Conservation (phyloP, 2,113 vertebrate genomes). For the Bucco capensis region DNA sequence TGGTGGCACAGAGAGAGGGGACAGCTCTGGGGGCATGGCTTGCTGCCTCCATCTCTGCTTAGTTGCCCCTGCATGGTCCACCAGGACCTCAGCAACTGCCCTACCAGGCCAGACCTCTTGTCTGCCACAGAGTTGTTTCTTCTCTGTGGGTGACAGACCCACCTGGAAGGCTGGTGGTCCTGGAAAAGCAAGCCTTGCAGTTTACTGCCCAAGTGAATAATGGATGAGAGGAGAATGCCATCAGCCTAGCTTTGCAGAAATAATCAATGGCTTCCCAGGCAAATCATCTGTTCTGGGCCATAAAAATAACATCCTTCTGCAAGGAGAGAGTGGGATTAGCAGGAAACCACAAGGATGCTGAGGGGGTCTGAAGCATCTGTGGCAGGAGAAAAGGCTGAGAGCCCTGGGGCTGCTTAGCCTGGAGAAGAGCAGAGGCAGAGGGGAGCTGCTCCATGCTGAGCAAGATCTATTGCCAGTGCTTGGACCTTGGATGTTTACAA, state of each 20-base stretch:
- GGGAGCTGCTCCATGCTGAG: not conserved
- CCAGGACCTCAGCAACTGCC: rapidly evolving
- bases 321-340: not conserved
- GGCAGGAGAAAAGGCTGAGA: not conserved
- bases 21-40: not conserved
- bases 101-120: rapidly evolving
- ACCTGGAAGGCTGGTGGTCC: not conserved
- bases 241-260: not conserved
- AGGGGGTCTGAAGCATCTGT: not conserved
- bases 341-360: too few relatives aligned
- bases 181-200: rapidly evolving
- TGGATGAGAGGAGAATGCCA: rapidly evolving
- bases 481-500: too few relatives aligned
- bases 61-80: too few relatives aligned
- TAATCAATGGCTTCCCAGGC: rapidly evolving
- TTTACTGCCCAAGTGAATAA: not conserved
- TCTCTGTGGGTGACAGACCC: rapidly evolving
- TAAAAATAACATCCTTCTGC: rapidly evolving
- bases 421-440: not conserved
- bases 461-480: too few relatives aligned
- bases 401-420: not conserved
- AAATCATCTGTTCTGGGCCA: rapidly evolving
- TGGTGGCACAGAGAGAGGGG: rapidly evolving
- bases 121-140: not conserved
- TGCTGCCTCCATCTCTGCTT: too few relatives aligned